phyloP scores from a whole-genome alignment of 53 echinoderm and acorn worm species.

The Echinarachnius parma region DNA sequence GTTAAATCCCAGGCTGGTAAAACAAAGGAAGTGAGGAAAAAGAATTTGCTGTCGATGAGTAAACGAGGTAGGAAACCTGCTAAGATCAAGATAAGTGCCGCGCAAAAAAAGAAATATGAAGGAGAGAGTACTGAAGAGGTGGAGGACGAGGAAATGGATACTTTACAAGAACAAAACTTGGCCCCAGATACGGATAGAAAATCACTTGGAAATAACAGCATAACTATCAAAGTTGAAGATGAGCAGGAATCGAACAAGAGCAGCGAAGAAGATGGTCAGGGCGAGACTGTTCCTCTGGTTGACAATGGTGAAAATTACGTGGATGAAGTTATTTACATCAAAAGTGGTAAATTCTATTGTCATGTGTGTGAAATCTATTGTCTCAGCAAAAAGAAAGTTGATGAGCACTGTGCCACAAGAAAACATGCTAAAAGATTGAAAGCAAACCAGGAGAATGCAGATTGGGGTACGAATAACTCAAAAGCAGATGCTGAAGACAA shows the following conservation, averaged over 20 bases:
- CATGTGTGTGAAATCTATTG: slow-evolving; percentile 30
- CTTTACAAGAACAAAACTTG: slow-evolving; percentile 2
- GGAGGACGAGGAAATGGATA: slow-evolving; percentile 25
- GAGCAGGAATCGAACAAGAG: background rate
- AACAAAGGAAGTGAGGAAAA: background rate
- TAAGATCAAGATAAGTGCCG: background rate
- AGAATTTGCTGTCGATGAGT: background rate
- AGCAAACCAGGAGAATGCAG: background rate
- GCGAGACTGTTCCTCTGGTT: background rate
- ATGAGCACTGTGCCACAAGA: slow-evolving; percentile 15
- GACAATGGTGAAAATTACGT: background rate
- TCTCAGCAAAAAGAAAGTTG: slow-evolving; percentile 12
- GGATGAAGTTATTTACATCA: slow-evolving; percentile 10
- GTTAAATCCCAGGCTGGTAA: background rate
- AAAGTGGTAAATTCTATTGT: slow-evolving; percentile 35
- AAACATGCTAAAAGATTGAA: slow-evolving; percentile 17
- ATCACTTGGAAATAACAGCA: too few species aligned
- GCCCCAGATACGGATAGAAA: background rate
- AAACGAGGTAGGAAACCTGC: background rate
- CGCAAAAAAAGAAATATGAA: background rate
- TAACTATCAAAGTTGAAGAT: background rate
- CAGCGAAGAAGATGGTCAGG: background rate
- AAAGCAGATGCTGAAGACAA: background rate
- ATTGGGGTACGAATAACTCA: background rate
- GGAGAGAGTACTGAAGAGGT: slow-evolving; percentile 9